Conservation (phyloP, 2,113 vertebrate genomes). For the Otis tarda region DNA sequence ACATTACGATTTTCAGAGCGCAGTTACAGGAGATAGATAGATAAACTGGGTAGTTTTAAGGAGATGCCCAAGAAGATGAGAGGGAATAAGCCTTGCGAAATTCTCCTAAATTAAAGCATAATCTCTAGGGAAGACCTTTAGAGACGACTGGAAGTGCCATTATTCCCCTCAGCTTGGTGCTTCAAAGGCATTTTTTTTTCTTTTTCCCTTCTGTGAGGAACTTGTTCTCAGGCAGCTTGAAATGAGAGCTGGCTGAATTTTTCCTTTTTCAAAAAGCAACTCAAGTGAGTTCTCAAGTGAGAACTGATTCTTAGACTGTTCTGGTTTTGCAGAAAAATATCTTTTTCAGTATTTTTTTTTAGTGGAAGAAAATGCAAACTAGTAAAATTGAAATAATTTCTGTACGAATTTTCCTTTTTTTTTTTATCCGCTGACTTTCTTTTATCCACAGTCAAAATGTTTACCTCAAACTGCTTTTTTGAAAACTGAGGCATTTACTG, state of each 20-base stretch:
- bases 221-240: constrained; percentile 38
- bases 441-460: background rate
- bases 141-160: constrained; percentile 35
- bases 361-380: background rate
- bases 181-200: constrained; percentile 47
- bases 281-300: background rate
- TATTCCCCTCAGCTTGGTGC: constrained; percentile 60
- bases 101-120: constrained; percentile 44
- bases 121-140: constrained; percentile 48
- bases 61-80: background rate
- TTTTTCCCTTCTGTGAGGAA: background rate
- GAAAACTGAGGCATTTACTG: background rate
- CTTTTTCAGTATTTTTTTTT: background rate
- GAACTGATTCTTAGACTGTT: background rate
- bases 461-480: background rate
- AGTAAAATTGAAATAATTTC: background rate
- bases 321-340: background rate
- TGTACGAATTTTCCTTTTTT: background rate
- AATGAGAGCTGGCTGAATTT: background rate
- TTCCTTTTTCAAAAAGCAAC: constrained; percentile 1
- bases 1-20: rapidly evolving
- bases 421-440: background rate
- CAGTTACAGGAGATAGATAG: background rate
- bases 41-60: background rate
- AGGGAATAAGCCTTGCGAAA: constrained; percentile 8